Evolutionary conservation across 2,797 vertebrate genomes (phyloP).

Genomic region (Poeciliopsis infans): DNA sequence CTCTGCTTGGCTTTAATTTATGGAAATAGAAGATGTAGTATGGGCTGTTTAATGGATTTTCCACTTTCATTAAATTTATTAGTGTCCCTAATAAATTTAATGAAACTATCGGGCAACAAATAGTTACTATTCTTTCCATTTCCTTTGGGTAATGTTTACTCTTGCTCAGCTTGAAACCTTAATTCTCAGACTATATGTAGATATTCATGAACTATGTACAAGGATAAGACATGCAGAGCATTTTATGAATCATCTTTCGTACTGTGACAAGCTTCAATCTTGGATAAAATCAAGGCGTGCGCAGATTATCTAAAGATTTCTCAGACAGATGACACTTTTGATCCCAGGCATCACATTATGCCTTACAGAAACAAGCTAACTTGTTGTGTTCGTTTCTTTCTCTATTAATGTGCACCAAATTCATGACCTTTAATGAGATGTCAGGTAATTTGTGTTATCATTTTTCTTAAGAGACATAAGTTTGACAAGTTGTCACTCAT

Average conservation of each 20-base stretch:
- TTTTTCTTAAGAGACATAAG: slow-evolving; percentile 30
- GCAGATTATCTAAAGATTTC: background rate
- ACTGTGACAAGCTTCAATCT: background rate
- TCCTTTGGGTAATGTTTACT: background rate
- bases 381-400: background rate
- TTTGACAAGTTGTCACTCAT: slow-evolving; percentile 37
- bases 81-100: background rate
- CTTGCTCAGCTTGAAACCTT: background rate
- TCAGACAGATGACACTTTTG: slow-evolving; percentile 26
- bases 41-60: background rate
- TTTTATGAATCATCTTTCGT: background rate
- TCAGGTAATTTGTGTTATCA: slow-evolving; percentile 49
- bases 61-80: background rate
- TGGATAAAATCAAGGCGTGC: background rate
- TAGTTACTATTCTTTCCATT: background rate
- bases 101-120: background rate
- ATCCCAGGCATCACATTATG: slow-evolving; percentile 41
- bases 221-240: background rate
- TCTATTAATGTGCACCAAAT: slow-evolving; percentile 5
- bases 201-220: background rate
- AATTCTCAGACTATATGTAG: background rate
- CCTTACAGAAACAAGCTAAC: slow-evolving; percentile 7
- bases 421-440: slow-evolving; percentile 34
- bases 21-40: background rate
- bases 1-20: background rate